Percentiles rank a stretch among this genome's conserved stretches.
Conservation (phyloP, 2,888 invertebrate species). For the Ceriagrion tenellum region DNA sequence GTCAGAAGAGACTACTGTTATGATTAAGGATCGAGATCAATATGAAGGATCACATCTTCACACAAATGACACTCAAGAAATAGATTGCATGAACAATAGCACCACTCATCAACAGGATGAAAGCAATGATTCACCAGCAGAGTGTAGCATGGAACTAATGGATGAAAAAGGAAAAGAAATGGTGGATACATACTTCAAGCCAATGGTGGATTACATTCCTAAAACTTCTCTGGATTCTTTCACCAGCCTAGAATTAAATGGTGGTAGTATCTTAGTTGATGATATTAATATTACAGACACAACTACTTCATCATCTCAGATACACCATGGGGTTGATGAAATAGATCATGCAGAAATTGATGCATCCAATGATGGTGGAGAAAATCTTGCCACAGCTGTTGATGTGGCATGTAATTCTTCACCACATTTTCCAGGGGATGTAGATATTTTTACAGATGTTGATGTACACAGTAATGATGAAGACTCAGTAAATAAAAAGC, state of each 20-base stretch:
- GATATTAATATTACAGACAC: neutral
- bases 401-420: neutral
- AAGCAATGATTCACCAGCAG: neutral
- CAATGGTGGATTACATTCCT: conserved; percentile 11
- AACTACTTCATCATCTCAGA: neutral
- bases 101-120: neutral
- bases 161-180: neutral
- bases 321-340: neutral
- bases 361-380: neutral
- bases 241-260: neutral
- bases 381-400: neutral
- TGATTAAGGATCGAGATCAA: neutral
- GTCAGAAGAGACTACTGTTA: neutral
- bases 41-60: neutral
- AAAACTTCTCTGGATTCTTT: conserved; percentile 3
- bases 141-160: neutral
- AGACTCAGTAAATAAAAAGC: neutral
- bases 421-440: neutral
- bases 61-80: neutral
- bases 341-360: neutral
- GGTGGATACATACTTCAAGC: conserved; percentile 21
- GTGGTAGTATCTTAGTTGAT: neutral
- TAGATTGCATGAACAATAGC: neutral
- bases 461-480: neutral
- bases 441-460: neutral